These are phyloP conservation scores for Triops cancriformis DNA, from an alignment of 1,140 invertebrate species.

Conservation along the genomic window DNA sequence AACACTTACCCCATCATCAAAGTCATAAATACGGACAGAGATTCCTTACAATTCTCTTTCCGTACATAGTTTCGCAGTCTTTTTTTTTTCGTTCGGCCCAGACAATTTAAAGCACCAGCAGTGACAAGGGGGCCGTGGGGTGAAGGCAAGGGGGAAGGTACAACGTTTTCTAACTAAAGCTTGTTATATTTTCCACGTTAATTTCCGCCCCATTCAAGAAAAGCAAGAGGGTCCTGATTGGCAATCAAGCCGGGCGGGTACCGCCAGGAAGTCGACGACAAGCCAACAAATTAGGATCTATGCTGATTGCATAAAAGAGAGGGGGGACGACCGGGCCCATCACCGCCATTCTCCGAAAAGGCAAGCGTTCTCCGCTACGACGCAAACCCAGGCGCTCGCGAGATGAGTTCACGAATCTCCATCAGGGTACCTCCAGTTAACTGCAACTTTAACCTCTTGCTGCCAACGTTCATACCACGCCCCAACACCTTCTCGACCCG, in stretches of 20 bases:
- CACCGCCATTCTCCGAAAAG: not conserved
- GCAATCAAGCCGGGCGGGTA: constrained; percentile 11
- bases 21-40: not conserved
- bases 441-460: not conserved
- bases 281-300: constrained; percentile 10
- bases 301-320: constrained; percentile 14
- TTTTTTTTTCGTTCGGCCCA: too few species aligned
- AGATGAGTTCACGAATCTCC: constrained; percentile 13
- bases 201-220: constrained; percentile 13
- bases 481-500: too few species aligned
- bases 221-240: constrained; percentile 12
- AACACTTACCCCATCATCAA: not conserved
- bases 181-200: constrained; percentile 11
- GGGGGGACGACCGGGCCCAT: not conserved
- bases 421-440: not conserved
- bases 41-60: not conserved
- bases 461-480: too few species aligned
- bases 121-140: not conserved
- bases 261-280: constrained; percentile 8
- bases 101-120: too few species aligned
- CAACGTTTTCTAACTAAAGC: not conserved
- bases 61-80: too few species aligned
- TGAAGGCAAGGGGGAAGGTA: not conserved
- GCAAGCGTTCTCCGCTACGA: not conserved
- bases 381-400: not conserved